Evolutionary conservation across 53 echinoderm and acorn worm species (phyloP).

Genomic region (Patiria pectinifera): DNA sequence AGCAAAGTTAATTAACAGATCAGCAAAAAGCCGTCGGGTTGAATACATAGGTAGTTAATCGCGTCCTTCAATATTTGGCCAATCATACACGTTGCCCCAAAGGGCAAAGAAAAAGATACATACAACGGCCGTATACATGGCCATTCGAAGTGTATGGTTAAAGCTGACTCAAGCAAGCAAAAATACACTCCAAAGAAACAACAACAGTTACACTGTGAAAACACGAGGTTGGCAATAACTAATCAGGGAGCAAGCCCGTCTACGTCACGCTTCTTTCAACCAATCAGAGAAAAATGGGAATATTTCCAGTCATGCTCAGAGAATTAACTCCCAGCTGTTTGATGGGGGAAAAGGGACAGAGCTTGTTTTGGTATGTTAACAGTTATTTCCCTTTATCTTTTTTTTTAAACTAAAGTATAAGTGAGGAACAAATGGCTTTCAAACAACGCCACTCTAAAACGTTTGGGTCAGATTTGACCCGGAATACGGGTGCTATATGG

Average conservation of each 20-base stretch:
- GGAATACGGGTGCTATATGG: no score
- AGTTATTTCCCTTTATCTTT: no score
- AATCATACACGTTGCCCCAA: not conserved
- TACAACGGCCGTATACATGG: not conserved
- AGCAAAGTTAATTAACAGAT: not conserved
- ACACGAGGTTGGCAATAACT: not conserved
- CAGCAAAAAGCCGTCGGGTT: constrained; percentile 3
- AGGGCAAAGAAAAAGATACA: not conserved
- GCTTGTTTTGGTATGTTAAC: no score
- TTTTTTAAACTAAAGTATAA: no score
- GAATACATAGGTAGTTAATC: not conserved
- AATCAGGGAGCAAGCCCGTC: not conserved
- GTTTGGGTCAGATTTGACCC: no score
- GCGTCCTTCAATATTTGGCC: not conserved
- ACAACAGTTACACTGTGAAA: not conserved
- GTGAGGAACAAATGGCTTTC: no score
- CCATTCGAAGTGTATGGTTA: not conserved
- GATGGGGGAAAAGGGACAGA: no score
- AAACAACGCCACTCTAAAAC: no score
- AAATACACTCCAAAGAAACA: not conserved
- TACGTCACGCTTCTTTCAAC: not conserved
- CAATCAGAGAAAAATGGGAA: not conserved
- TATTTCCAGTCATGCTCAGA: not conserved
- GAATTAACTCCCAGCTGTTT: not conserved
- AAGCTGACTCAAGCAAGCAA: not conserved